phyloP scores from a whole-genome alignment of 2,797 vertebrate species.

The Cuniculus paca region DNA sequence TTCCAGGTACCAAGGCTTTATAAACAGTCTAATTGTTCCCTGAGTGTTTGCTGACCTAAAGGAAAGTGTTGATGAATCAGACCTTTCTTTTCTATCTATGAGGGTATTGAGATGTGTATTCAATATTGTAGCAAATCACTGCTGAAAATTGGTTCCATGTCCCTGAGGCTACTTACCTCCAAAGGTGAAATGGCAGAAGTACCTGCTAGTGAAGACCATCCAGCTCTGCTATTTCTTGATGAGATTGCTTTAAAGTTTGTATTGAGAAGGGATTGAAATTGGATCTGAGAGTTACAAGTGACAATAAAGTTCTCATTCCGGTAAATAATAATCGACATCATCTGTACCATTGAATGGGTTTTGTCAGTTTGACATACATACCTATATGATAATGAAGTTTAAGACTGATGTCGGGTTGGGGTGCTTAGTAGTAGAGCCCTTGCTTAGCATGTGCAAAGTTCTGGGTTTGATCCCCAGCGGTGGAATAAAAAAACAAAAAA shows the following conservation, averaged over 20 bases:
- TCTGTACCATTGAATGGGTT: conserved; percentile 40
- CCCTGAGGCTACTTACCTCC: conserved; percentile 75
- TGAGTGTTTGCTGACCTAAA: conserved; percentile 82
- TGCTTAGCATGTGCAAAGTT: not conserved
- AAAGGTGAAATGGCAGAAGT: conserved; percentile 69
- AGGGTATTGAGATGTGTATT: conserved; percentile 79
- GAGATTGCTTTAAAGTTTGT: conserved; percentile 75
- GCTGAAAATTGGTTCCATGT: conserved; percentile 79
- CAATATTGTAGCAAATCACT: conserved; percentile 82
- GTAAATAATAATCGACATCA: not conserved
- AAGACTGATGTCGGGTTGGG: not conserved
- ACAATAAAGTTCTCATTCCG: conserved; percentile 12
- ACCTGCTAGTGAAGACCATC: conserved; percentile 69
- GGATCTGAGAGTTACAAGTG: conserved; percentile 50
- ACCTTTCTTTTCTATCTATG: conserved; percentile 70
- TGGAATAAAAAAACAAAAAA: not conserved
- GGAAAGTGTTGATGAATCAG: conserved; percentile 79
- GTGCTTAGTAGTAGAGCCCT: not conserved
- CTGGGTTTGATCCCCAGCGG: not conserved
- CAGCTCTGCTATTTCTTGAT: conserved; percentile 65
- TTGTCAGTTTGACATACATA: conserved; percentile 6
- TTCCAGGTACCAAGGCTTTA: conserved; percentile 72
- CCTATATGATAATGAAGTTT: conserved; percentile 42
- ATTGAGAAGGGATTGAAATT: conserved; percentile 50
- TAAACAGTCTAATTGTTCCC: conserved; percentile 83